phyloP scores from a whole-genome alignment of 1,140 invertebrate genomes.

The Pseudomyrmex dendroicus region DNA sequence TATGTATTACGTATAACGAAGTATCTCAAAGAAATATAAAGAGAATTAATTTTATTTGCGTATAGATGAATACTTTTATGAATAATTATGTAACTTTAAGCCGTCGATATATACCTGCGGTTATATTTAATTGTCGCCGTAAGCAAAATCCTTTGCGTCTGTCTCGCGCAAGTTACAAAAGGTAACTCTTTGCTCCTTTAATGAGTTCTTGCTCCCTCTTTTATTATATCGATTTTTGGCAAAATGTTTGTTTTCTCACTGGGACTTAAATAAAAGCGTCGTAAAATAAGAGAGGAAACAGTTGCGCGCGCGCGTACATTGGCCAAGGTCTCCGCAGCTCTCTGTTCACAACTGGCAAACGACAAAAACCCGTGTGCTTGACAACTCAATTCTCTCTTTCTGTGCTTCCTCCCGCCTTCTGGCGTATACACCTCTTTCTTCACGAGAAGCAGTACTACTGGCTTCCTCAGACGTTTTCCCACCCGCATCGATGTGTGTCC shows the following conservation, averaged over 20 bases:
- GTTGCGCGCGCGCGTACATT: constrained; percentile 7
- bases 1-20: not conserved
- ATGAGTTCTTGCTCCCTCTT: not conserved
- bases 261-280: not conserved
- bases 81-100: not conserved
- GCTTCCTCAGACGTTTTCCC: constrained; percentile 28
- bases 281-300: constrained; percentile 30
- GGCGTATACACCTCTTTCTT: constrained; percentile 26
- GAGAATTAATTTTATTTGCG: not conserved
- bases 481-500: not conserved
- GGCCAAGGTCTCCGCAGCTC: not conserved
- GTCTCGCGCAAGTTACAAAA: not conserved
- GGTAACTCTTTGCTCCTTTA: not conserved
- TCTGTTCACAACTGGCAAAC: constrained; percentile 27
- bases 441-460: not conserved
- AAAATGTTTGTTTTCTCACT: constrained; percentile 1
- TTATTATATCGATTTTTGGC: not conserved
- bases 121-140: not conserved
- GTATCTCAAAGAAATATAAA: not conserved
- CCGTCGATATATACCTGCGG: not conserved
- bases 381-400: constrained; percentile 51
- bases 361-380: constrained; percentile 42
- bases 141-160: not conserved
- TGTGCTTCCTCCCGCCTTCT: constrained; percentile 37
- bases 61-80: not conserved